These are phyloP conservation scores for Biston stratarius DNA, from an alignment of 2,888 invertebrate species.

Conservation along the genomic window DNA sequence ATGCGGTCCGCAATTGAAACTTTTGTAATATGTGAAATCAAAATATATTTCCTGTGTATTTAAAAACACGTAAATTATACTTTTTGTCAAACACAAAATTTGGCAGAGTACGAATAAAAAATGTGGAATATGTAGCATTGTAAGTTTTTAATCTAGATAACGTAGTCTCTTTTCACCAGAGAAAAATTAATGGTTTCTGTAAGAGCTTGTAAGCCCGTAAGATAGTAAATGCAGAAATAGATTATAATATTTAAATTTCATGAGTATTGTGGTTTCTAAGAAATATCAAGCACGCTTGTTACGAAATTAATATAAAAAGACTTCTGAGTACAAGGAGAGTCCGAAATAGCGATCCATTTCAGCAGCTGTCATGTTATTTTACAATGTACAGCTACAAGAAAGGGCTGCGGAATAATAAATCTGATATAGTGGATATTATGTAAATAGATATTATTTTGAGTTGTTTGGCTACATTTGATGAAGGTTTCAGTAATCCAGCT, in stretches of 20 bases:
- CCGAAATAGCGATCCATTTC: constrained; percentile 24
- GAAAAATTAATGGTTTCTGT: too few relatives aligned
- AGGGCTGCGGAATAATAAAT: constrained; percentile 4
- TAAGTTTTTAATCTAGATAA: too few relatives aligned
- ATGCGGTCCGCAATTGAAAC: too few relatives aligned
- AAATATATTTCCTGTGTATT: too few relatives aligned
- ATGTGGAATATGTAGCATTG: too few relatives aligned
- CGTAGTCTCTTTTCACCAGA: too few relatives aligned
- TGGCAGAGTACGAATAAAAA: too few relatives aligned
- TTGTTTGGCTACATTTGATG: constrained; percentile 19
- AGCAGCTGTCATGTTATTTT: constrained; percentile 35
- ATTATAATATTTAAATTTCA: constrained; percentile 1
- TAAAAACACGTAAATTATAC: too few relatives aligned
- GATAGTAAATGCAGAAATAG: constrained; percentile 25
- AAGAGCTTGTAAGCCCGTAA: too few relatives aligned
- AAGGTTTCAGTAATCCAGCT: constrained; percentile 14
- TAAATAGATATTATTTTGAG: constrained; percentile 11
- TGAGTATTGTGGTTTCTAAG: neutral
- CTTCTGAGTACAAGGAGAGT: constrained; percentile 26
- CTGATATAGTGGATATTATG: constrained; percentile 19
- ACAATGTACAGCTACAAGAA: constrained; percentile 20
- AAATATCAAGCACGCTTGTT: constrained; percentile 26
- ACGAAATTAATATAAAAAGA: constrained; percentile 14
- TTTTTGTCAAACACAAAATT: too few relatives aligned
- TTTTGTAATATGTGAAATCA: too few relatives aligned